These are phyloP conservation scores for Bettongia penicillata DNA, from an alignment of 2,113 vertebrate species.

Conservation along the genomic window DNA sequence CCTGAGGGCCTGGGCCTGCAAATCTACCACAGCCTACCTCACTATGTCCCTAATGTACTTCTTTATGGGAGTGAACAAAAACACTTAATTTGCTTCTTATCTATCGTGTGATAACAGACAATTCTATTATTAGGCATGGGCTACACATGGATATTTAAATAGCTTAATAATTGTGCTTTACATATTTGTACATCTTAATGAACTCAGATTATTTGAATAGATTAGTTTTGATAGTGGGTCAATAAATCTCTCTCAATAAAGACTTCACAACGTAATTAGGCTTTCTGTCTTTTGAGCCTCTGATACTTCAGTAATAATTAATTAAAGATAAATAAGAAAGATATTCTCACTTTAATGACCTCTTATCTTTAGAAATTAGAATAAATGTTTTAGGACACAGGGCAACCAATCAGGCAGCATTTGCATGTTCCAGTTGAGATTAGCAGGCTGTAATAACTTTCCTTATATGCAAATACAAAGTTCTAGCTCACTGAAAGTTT, in stretches of 20 bases:
- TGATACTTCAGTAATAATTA: conserved; percentile 73
- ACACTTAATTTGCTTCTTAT: conserved; percentile 22
- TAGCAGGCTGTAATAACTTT: conserved; percentile 23
- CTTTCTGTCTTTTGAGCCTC: conserved; percentile 64
- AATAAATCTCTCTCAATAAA: conserved; percentile 76
- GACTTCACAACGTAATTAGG: conserved; percentile 69
- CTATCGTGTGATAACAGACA: conserved; percentile 46
- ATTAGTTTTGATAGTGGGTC: conserved; percentile 74
- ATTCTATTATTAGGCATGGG: conserved; percentile 68
- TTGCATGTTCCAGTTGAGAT: conserved; percentile 39
- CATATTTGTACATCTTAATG: conserved; percentile 75
- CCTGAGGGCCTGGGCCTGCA: background rate
- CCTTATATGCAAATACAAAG: conserved; percentile 4
- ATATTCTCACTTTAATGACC: conserved; percentile 70
- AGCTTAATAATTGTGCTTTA: conserved; percentile 68
- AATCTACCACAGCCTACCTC: background rate
- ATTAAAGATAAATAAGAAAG: conserved; percentile 80
- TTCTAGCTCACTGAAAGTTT: background rate
- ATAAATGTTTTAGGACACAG: conserved; percentile 60
- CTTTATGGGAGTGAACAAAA: conserved; percentile 17
- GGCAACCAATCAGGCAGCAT: conserved; percentile 37
- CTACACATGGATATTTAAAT: conserved; percentile 47
- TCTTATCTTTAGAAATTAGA: conserved; percentile 55
- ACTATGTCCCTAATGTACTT: background rate
- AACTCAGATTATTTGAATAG: conserved; percentile 72